Base-by-base conservation (phyloP, 2,888 invertebrate species). In the Leptura quadrifasciata region DNA sequence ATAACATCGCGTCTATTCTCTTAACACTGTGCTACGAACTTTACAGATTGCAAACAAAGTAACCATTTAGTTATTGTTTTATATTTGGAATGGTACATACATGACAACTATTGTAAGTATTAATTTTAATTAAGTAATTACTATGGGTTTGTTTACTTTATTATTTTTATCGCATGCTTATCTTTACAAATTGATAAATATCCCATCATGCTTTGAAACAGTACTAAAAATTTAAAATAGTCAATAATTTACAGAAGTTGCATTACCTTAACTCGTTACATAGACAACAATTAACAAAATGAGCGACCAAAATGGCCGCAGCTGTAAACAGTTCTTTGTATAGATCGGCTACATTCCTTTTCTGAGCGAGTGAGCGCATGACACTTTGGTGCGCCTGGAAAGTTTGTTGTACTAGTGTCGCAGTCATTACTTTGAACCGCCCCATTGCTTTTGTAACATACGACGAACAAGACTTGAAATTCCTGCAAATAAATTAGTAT, bases 391-490 rank as follows among this genome's bases (percentile, higher is more conserved):
- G 58, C 64, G 71, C 75, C 64, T 60, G 72, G 47, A 73, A 72
- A 74, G 74, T 76, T 74, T 71, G 75, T 76, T 75, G 78, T 76
- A 78, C 67, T 74, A 80, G 80, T 85, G 85, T 83, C 84, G 85
- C 85, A 85, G 84, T 85, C 86, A 85, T 86, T 85, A 85, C 63
- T 64, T 77, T 78, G 84, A 82, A 83, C 83, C 84, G 85, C 85
- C 85, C 85, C 83, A 83, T 79, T 76, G 74, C 76, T 73, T 65
- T 67, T 21, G 58, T 58, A 35, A 54, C 57, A 35, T 60, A 76
- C 76, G 54, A 54, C 24, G 68, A 47, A 47, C 72, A 57, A 35
- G 71, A 70, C 74, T 82, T 78, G 76, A 78, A 84, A 84, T 82
- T 84, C 85, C 83, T 84, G 83, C 81, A 84, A 85, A 82, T 82